Evolutionary conservation across 2,797 vertebrate species (phyloP), one percentile per base, ranked within the genome.

Genomic region (Macropodus opercularis): DNA sequence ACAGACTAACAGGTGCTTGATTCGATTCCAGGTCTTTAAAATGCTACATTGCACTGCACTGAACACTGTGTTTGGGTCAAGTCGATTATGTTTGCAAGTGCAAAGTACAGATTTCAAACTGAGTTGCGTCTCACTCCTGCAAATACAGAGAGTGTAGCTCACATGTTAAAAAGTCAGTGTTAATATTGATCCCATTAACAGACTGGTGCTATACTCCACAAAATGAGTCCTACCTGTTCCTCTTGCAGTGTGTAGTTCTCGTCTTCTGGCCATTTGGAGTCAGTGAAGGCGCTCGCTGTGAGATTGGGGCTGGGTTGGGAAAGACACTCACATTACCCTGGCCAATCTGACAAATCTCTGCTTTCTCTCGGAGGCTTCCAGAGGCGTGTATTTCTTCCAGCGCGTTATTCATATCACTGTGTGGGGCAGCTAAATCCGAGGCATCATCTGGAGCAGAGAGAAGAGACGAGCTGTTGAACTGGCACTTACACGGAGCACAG

Each of bases 391-490:
- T 79, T 64, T 88, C 86, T 38, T 88, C 89, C 91, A 92, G 87
- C 62, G 92, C 72, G 84, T 90, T 87, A 87, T 84, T 93, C 92
- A 92, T 93, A 91, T 90, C 90, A 91, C 87, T 89, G 78, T 84
- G 87, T 83, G 86, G 84, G 69, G 79, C 72, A 64, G 73, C 84
- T 91, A 92, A 84, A 91, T 87, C 91, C 90, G 85, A 88, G 88
- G 83, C 89, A 92, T 93, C 92, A 90, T 92, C 90, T 91, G 87
- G 75, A 89, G 84, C 72, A 77, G 72, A 81, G 73, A 75, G 79
- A 72, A 77, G 69, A 84, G 72, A 52, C 69, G 69, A 67, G 77
- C 73, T 70, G 77, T 80, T 77, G 82, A 59, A 63, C 73, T 69
- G 72, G 81, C 77, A 77, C 71, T 69, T 68, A 70, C 84, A 84